Conservation (phyloP, 2,113 vertebrate species). For the Antigone vipio region DNA sequence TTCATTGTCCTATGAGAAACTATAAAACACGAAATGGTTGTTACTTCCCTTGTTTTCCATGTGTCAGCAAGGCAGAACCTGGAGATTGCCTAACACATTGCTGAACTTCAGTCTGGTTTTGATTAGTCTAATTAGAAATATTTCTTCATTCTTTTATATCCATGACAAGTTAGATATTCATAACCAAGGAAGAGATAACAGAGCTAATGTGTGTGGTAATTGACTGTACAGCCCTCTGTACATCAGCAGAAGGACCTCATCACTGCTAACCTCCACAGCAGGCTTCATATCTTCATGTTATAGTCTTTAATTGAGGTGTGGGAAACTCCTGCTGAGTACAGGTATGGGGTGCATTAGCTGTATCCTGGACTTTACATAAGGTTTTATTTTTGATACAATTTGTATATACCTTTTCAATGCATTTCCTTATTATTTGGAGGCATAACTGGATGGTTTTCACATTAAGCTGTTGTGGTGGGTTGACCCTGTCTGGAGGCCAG, state of each 20-base stretch:
- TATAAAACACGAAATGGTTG: not conserved
- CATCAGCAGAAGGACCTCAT: not conserved
- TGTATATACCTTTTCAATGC: not conserved
- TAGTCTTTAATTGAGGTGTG: not conserved
- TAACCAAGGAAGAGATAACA: not conserved
- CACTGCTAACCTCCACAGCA: not conserved
- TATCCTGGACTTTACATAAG: not conserved
- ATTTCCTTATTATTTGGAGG: not conserved
- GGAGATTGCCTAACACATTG: not conserved
- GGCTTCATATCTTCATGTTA: not conserved
- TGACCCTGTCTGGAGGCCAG: too few relatives aligned
- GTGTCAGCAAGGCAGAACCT: not conserved
- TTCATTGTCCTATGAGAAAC: not conserved
- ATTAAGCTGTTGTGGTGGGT: too few relatives aligned
- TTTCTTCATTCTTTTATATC: not conserved
- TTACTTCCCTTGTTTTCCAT: not conserved
- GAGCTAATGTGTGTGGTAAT: not conserved
- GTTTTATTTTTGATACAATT: not conserved
- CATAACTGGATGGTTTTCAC: not conserved
- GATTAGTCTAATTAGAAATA: not conserved
- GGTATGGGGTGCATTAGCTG: not conserved
- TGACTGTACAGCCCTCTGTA: not conserved
- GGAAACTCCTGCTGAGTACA: not conserved
- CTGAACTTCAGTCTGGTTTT: not conserved
- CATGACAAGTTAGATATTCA: not conserved